Conservation (phyloP, 2,888 invertebrate genomes). For the Meteorus cinctellus region DNA sequence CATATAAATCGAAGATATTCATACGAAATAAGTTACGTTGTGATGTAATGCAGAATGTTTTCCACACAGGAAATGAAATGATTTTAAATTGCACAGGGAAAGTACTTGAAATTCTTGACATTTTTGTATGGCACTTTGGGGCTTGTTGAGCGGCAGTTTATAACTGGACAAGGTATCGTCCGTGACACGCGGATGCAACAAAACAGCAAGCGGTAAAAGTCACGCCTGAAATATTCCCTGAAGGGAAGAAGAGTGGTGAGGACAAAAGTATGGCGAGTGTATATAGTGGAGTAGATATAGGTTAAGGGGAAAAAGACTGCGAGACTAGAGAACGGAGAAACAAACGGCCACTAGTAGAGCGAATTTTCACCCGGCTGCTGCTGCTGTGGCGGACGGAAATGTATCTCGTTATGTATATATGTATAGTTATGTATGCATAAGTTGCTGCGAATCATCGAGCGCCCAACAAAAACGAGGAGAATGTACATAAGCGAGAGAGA, state of each 20-base stretch:
- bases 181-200: slow-evolving; percentile 47
- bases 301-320: slow-evolving; percentile 23
- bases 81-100: neutral
- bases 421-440: neutral
- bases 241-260: neutral
- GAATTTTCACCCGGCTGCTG: slow-evolving; percentile 46
- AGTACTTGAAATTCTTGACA: neutral
- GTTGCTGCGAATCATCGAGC: slow-evolving; percentile 27
- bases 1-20: too few species aligned
- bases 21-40: too few species aligned
- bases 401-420: slow-evolving; percentile 17
- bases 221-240: slow-evolving; percentile 48
- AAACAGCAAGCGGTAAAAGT: slow-evolving; percentile 46
- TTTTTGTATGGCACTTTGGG: slow-evolving; percentile 22
- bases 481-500: slow-evolving; percentile 1
- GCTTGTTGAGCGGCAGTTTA: slow-evolving; percentile 47
- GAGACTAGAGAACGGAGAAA: slow-evolving; percentile 46
- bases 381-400: slow-evolving; percentile 39
- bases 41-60: too few species aligned
- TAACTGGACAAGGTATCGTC: slow-evolving; percentile 47
- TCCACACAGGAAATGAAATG: neutral
- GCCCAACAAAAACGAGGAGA: neutral
- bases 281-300: slow-evolving; percentile 1
- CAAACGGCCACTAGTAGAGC: slow-evolving; percentile 49
- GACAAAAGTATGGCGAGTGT: neutral